These are phyloP conservation scores for Cydia pomonella DNA, from an alignment of 1,140 invertebrate species.

Conservation along the genomic window DNA sequence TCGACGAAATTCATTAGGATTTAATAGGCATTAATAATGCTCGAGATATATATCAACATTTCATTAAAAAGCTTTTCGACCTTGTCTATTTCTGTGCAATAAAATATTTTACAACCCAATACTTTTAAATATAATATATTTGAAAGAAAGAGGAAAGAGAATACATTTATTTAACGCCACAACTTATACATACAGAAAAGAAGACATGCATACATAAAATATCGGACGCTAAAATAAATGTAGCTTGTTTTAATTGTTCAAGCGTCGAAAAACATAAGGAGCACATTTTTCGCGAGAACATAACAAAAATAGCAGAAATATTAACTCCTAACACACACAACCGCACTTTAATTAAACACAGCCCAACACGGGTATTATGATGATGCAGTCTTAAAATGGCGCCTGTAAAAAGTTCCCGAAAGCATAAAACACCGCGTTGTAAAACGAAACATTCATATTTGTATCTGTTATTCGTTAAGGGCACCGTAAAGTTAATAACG, in stretches of 20 bases:
- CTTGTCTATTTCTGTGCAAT: too few relatives aligned
- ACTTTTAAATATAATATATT: too few relatives aligned
- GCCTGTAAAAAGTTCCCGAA: constrained; percentile 61
- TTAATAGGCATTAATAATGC: too few relatives aligned
- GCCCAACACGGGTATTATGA: not conserved
- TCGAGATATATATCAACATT: too few relatives aligned
- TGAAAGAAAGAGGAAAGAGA: too few relatives aligned
- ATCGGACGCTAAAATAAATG: too few relatives aligned
- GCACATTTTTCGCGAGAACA: not conserved
- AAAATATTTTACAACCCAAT: too few relatives aligned
- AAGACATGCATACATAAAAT: too few relatives aligned
- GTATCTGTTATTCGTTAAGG: constrained; percentile 78
- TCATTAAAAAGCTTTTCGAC: too few relatives aligned
- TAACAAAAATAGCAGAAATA: not conserved
- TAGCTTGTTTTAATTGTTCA: too few relatives aligned
- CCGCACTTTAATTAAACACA: constrained; percentile 25
- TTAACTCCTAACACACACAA: constrained; percentile 2
- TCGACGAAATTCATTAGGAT: not conserved
- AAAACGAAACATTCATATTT: constrained; percentile 71
- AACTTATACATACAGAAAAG: too few relatives aligned
- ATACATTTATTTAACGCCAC: too few relatives aligned
- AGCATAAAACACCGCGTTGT: constrained; percentile 61
- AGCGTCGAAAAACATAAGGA: not conserved
- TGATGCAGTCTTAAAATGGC: constrained; percentile 20
- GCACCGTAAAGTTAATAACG: constrained; percentile 78